Evolutionary conservation across 2,888 invertebrate genomes (phyloP).

Genomic region (Chrysolina oricalcia): DNA sequence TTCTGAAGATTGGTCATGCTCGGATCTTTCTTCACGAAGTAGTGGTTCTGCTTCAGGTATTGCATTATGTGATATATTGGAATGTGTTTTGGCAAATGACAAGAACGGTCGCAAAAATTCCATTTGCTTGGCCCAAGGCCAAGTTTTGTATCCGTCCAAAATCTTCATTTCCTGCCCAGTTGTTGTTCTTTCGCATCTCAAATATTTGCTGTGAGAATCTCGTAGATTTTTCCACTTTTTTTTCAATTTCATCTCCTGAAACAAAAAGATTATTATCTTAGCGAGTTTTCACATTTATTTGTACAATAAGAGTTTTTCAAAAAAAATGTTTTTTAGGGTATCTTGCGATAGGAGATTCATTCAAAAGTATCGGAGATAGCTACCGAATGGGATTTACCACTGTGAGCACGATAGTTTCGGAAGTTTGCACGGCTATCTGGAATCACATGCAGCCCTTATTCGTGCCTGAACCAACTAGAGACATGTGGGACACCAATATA

Average conservation of each 20-base stretch:
- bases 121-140: slow-evolving; percentile 32
- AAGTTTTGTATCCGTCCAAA: slow-evolving; percentile 22
- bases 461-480: slow-evolving; percentile 6
- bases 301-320: not conserved
- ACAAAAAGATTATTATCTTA: too few species aligned
- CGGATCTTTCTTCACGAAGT: too few species aligned
- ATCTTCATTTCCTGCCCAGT: slow-evolving; percentile 28
- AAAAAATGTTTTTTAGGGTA: not conserved
- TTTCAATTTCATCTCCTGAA: too few species aligned
- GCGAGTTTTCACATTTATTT: too few species aligned
- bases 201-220: too few species aligned
- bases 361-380: slow-evolving; percentile 48
- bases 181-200: slow-evolving; percentile 16
- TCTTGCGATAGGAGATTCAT: slow-evolving; percentile 18
- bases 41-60: too few species aligned
- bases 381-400: slow-evolving; percentile 52
- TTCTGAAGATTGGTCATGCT: too few species aligned
- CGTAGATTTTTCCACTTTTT: too few species aligned
- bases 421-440: slow-evolving; percentile 50
- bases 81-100: slow-evolving; percentile 18
- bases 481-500: slow-evolving; percentile 22
- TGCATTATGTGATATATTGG: slow-evolving; percentile 21
- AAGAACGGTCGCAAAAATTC: slow-evolving; percentile 28
- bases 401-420: slow-evolving; percentile 46
- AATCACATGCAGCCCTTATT: slow-evolving; percentile 32